Conservation (phyloP, 2,888 invertebrate species). For the Shargacucullia verbasci region DNA sequence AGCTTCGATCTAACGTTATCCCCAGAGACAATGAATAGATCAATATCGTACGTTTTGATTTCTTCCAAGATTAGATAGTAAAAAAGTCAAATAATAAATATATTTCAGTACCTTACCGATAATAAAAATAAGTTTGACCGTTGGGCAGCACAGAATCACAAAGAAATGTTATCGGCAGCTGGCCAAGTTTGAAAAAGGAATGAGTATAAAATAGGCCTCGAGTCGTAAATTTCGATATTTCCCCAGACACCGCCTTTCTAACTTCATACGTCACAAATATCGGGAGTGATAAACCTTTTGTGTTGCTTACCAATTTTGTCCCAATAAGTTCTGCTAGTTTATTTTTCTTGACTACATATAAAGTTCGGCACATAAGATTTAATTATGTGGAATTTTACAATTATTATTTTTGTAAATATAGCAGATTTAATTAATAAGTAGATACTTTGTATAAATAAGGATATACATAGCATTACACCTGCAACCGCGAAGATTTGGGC, state of each 20-base stretch:
- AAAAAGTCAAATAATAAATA: slow-evolving; percentile 23
- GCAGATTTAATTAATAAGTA: too few relatives aligned
- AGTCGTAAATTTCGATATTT: slow-evolving; percentile 55
- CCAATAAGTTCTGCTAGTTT: slow-evolving; percentile 25
- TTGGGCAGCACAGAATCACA: slow-evolving; percentile 24
- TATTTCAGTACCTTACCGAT: slow-evolving; percentile 4
- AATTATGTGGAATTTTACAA: too few relatives aligned
- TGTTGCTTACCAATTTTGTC: slow-evolving; percentile 5
- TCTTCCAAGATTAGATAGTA: slow-evolving; percentile 11
- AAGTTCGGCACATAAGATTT: slow-evolving; percentile 12
- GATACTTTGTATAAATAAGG: too few relatives aligned
- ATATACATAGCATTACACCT: too few relatives aligned
- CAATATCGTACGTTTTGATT: slow-evolving; percentile 17
- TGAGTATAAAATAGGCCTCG: slow-evolving; percentile 43
- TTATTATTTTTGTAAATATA: too few relatives aligned
- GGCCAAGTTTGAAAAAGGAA: slow-evolving; percentile 46
- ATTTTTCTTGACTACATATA: slow-evolving; percentile 19
- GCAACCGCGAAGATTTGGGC: too few relatives aligned
- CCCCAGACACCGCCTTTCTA: slow-evolving; percentile 44
- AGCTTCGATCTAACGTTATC: slow-evolving; percentile 19
- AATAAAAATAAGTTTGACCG: slow-evolving; percentile 39
- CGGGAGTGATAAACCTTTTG: slow-evolving; percentile 46
- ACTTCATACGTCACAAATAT: slow-evolving; percentile 41
- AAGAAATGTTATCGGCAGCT: slow-evolving; percentile 35
- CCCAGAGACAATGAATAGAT: slow-evolving; percentile 18